Conservation (phyloP, 2,113 vertebrate species). For the Salvator merianae region DNA sequence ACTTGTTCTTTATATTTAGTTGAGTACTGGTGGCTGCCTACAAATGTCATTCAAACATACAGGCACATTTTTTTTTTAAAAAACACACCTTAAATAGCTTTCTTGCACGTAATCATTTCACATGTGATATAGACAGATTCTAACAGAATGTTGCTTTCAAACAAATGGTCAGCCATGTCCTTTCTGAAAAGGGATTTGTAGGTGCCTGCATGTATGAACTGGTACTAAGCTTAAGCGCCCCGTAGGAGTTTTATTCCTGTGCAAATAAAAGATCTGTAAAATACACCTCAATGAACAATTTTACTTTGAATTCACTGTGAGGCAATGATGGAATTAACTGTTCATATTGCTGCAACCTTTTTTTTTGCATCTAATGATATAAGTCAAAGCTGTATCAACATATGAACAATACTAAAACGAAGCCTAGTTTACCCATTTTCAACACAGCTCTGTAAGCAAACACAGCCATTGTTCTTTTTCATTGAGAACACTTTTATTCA, state of each 20-base stretch:
- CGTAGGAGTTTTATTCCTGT: constrained; percentile 41
- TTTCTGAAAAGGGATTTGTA: not conserved
- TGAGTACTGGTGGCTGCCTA: constrained; percentile 19
- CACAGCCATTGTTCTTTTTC: constrained; percentile 59
- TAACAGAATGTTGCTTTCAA: not conserved
- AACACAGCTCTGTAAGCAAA: constrained; percentile 52
- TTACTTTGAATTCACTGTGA: constrained; percentile 47
- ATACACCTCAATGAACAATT: constrained; percentile 48
- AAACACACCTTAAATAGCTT: not conserved
- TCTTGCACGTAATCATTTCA: not conserved
- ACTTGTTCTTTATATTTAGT: constrained; percentile 13
- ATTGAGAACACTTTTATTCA: constrained; percentile 68
- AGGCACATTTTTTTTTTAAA: not conserved
- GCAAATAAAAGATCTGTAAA: constrained; percentile 60
- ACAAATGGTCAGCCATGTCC: not conserved
- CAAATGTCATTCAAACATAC: not conserved
- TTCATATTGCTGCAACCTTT: constrained; percentile 66
- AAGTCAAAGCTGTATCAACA: constrained; percentile 1
- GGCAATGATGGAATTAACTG: constrained; percentile 58
- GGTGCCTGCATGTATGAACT: not conserved
- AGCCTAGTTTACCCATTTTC: constrained; percentile 30
- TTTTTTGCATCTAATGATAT: constrained; percentile 63
- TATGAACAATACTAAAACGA: constrained; percentile 35
- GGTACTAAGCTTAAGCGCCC: not conserved
- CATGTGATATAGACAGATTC: not conserved